Evolutionary conservation across 2,888 invertebrate species (phyloP), one percentile per base, ranked within the genome.

Genomic region (Copidosoma aretas): DNA sequence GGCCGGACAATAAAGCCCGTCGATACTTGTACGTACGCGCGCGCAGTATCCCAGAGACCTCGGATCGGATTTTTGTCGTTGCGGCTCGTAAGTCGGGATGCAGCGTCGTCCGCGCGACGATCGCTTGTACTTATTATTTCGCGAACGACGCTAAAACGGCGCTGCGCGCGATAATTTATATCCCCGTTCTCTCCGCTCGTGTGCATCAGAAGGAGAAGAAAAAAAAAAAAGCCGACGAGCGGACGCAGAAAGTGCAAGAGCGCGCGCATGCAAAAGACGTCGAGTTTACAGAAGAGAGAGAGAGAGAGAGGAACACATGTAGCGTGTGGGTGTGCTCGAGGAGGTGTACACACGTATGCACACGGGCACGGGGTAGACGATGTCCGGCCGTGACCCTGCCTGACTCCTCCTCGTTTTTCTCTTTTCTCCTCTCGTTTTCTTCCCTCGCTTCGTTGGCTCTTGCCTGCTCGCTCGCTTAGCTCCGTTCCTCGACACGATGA

Each of bases 361-460:
- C 78, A 80, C 78, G 73, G 72, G 64, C 32, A 32, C 32, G 3
- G 60, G 64, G 67, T 80, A 82, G 83, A 83, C 82, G 81, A 80
- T 83, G 82, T 81, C 82, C 83, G 82, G 81, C 83, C 83, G 74
- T 83, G 83, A 83, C 82, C 82, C 83, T 83, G 81, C 79, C 71
- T 74, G 74, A 39, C 64, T 41, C 22, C 56, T 21, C 56, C 64
- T 65, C 57, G 65, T 60, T 68, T 41, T 64, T 39, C 49, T 61
- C 53, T 56, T 54, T 57, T 60, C 60, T 60, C 54, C 54, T 39
- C 59, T 67, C 59, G 46, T 75, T 72, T 71, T 72, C 76, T 76
- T 76, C 73, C 76, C 77, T 71, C 74, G 75, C 75, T 68, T 64
- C 72, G 74, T 71, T 73, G 73, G 68, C 68, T 65, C 60, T 68